A percentile compares a stretch with the other conserved stretches of the same genome.
phyloP scores from a whole-genome alignment of 2,797 vertebrate genomes.

The Petrocephalus sullivani region DNA sequence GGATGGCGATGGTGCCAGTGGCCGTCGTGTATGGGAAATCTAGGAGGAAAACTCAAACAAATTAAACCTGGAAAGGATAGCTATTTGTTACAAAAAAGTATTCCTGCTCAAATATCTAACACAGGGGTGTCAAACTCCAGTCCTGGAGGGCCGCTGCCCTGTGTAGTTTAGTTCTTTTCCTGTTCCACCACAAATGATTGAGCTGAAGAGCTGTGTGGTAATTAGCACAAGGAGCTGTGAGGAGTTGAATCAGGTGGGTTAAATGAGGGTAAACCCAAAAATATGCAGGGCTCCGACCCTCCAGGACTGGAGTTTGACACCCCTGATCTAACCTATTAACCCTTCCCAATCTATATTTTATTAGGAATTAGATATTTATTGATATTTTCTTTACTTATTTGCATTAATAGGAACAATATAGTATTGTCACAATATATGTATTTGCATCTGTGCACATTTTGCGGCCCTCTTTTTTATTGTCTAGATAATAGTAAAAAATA shows the following conservation, averaged over 20 bases:
- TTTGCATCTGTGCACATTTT: background rate
- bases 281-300: too few relatives aligned
- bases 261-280: too few relatives aligned
- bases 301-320: too few relatives aligned
- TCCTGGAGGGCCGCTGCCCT: too few relatives aligned
- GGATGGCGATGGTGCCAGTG: slow-evolving; percentile 80
- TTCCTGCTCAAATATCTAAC: background rate
- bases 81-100: background rate
- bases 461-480: background rate
- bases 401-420: background rate
- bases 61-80: background rate
- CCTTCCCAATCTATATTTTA: background rate
- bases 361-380: background rate
- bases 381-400: background rate
- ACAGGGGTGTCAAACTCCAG: too few relatives aligned
- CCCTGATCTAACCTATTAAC: background rate
- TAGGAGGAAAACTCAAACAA: slow-evolving; percentile 42
- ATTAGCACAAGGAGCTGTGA: too few relatives aligned
- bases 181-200: too few relatives aligned
- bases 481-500: background rate
- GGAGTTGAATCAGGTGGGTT: too few relatives aligned
- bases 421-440: background rate
- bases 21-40: slow-evolving; percentile 71
- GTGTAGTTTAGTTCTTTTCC: too few relatives aligned
- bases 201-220: too few relatives aligned